Percentiles rank a stretch among this genome's conserved stretches.
Evolutionary conservation across 1,140 invertebrate genomes (phyloP).

Genomic region (Drosophila grimshawi): DNA sequence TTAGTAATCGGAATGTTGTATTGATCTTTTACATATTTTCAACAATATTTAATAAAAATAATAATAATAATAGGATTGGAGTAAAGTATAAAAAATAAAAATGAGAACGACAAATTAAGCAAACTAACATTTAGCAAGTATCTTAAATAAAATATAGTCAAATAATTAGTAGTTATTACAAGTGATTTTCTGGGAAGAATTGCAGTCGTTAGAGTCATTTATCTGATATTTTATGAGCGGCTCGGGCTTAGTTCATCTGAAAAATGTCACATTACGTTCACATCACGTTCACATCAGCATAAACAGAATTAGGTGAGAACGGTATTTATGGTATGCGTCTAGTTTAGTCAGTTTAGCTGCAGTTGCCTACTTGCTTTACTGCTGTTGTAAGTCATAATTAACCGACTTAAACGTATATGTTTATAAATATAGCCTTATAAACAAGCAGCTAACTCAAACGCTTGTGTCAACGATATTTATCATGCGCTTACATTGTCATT

Average conservation of each 20-base stretch:
- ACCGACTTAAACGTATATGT: slow-evolving; percentile 28
- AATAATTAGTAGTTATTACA: no score
- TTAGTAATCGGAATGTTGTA: no score
- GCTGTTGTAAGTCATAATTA: slow-evolving; percentile 24
- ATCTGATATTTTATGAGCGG: neutral
- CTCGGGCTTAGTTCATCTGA: neutral
- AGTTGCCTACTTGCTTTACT: slow-evolving; percentile 23
- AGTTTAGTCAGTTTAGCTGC: slow-evolving; percentile 5
- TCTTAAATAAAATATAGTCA: no score
- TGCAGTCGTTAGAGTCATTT: neutral
- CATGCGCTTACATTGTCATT: slow-evolving; percentile 78
- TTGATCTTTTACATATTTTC: no score
- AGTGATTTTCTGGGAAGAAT: no score
- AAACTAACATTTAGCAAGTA: no score
- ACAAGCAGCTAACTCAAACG: slow-evolving; percentile 56
- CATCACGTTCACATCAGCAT: slow-evolving; percentile 9
- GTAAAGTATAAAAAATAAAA: no score
- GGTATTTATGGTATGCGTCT: slow-evolving; percentile 27
- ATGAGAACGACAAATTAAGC: no score
- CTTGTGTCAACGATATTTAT: slow-evolving; percentile 80
- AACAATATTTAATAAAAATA: no score
- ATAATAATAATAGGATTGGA: no score
- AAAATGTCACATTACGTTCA: slow-evolving; percentile 11
- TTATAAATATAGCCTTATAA: slow-evolving; percentile 23
- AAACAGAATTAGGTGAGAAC: slow-evolving; percentile 28